Base-by-base conservation (phyloP, 2,113 vertebrate genomes). In the Rhinogobius similis region DNA sequence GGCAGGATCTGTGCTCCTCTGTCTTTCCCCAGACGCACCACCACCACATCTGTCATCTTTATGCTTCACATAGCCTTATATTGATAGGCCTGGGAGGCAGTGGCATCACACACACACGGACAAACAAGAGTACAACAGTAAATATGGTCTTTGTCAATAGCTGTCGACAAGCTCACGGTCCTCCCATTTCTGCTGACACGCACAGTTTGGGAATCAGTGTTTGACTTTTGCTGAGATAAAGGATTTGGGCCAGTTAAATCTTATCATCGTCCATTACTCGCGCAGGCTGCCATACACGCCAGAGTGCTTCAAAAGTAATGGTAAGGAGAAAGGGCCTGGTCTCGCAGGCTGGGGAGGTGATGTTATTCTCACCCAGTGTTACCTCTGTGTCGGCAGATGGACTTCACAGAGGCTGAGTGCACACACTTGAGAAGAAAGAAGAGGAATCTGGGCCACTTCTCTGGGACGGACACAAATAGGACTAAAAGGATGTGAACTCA, bases 211-310 rank as follows among this genome's bases (percentile, higher is more conserved):
- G 71, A 75, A 75, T 82, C 71, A 70, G 64, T 13, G 71, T 39
- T 68, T 76, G 78, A 77, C 75, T 85, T 85, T 76, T 85, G 88
- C 87, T 87, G 87, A 90, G 88, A 76, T 82, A 83, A 79, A 86
- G 75, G 61, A 84, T 85, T 86, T 79, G 46, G 32, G 52, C 21
- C 59, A 50, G 71, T 75, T 88, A 82, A 83, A 87, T 86, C 78
- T 74, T 83, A 73, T 84, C 70, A 72, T 72, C 39, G 62, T 61
- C 55, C 70, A 14, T 53, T 78, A 36, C 50, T 55, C 81, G 73
- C 80, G 65, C 75, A 72, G 16, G 81, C 70, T 65, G 23, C 69
- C 72, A 32, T 78, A 72, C 73, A 76, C 76, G 76, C 65, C 48
- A 7, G 14, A 36, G n/a, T 1, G 36, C 50, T 77, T 71, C 58